A percentile compares a stretch with the other conserved stretches of the same genome.
Conservation (phyloP, 2,888 invertebrate species). For the Mimumesa dahlbomi region DNA sequence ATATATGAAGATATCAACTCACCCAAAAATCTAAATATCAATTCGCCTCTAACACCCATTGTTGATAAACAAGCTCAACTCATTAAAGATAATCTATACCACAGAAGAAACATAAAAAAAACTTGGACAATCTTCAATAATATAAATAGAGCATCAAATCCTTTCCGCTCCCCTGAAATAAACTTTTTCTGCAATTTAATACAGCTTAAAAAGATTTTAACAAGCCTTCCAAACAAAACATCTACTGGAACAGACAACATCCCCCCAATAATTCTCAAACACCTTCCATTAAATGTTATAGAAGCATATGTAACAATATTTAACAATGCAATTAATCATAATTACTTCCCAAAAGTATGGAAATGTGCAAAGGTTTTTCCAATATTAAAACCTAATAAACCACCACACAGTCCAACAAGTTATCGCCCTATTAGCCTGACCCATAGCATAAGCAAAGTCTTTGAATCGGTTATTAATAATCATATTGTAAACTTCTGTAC, state of each 20-base stretch:
- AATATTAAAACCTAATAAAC: neutral
- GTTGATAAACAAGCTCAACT: too few relatives aligned
- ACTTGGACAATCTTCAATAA: too few relatives aligned
- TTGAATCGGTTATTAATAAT: neutral
- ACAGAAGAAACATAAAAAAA: too few relatives aligned
- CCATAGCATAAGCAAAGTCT: neutral
- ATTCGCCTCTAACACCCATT: too few relatives aligned
- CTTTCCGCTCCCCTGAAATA: neutral
- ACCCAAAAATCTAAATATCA: too few relatives aligned
- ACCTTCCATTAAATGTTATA: neutral
- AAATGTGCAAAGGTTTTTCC: constrained; percentile 1
- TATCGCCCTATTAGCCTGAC: neutral
- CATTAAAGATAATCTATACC: too few relatives aligned
- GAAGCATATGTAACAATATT: neutral
- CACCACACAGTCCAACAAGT: neutral
- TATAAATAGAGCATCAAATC: too few relatives aligned
- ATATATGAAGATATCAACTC: too few relatives aligned
- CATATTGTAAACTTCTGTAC: neutral
- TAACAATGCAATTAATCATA: neutral
- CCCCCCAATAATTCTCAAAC: neutral
- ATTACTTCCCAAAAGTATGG: neutral
- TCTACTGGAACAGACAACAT: neutral
- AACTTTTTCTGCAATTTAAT: too few relatives aligned
- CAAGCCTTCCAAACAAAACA: neutral
- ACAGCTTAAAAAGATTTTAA: too few relatives aligned